phyloP scores from a whole-genome alignment of 2,888 invertebrate species.

The Tethea ocularis region DNA sequence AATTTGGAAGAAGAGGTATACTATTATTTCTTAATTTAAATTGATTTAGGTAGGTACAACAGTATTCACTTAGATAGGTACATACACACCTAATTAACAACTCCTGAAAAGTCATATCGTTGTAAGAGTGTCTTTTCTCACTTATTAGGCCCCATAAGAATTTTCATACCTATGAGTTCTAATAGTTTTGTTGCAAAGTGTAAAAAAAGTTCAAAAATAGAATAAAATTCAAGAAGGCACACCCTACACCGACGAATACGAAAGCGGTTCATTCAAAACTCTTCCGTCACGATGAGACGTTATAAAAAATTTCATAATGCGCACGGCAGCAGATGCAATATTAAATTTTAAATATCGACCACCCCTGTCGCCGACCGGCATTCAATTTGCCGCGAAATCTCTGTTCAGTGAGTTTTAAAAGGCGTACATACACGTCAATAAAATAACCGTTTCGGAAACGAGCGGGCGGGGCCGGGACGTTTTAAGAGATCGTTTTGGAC shows the following conservation, averaged over 20 bases:
- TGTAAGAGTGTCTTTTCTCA: too few relatives aligned
- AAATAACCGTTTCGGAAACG: conserved; percentile 45
- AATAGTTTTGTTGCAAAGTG: not conserved
- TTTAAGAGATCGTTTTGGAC: conserved; percentile 21
- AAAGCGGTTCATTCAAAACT: conserved; percentile 25
- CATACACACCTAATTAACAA: too few relatives aligned
- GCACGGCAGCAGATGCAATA: conserved; percentile 73
- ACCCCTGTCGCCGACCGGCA: conserved; percentile 46
- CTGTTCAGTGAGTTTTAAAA: conserved; percentile 33
- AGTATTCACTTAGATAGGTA: too few relatives aligned
- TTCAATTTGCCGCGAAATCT: conserved; percentile 70
- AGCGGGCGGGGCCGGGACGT: conserved; percentile 17
- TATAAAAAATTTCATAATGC: conserved; percentile 73
- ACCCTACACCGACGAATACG: conserved; percentile 12
- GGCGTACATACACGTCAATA: conserved; percentile 46
- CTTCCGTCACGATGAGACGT: conserved; percentile 36
- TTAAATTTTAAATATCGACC: conserved; percentile 81
- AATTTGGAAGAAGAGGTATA: too few relatives aligned
- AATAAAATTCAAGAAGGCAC: not conserved
- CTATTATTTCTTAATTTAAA: too few relatives aligned
- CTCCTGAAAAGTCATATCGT: too few relatives aligned
- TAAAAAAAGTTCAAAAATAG: not conserved
- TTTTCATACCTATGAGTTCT: too few relatives aligned
- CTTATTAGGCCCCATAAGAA: too few relatives aligned
- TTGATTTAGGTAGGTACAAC: too few relatives aligned